These are phyloP conservation scores for Myotis yumanensis DNA, from an alignment of 2,113 vertebrate genomes.

Conservation along the genomic window DNA sequence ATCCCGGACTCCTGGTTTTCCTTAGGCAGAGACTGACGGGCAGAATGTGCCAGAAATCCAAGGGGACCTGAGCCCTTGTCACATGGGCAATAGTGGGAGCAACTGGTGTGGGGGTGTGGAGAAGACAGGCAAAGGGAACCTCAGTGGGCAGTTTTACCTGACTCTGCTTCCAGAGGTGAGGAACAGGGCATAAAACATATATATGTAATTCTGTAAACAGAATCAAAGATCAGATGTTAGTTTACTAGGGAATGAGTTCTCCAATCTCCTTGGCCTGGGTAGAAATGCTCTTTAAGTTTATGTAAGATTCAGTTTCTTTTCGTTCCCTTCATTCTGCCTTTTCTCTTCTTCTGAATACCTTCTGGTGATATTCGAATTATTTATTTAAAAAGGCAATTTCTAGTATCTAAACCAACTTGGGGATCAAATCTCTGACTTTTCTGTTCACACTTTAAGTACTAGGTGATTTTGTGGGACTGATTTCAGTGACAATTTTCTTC, in stretches of 20 bases:
- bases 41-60: neutral
- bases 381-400: conserved; percentile 31
- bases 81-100: neutral
- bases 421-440: neutral
- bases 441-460: neutral
- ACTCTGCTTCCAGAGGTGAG: neutral
- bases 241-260: neutral
- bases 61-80: neutral
- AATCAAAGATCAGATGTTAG: neutral
- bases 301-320: neutral
- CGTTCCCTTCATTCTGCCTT: neutral
- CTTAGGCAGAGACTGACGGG: neutral
- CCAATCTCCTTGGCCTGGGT: neutral
- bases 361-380: conserved; percentile 33
- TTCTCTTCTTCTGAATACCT: neutral
- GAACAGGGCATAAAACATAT: neutral
- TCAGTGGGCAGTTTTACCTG: neutral
- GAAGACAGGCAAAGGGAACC: neutral
- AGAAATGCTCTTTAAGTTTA: neutral
- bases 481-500: neutral
- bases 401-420: neutral
- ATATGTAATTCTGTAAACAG: neutral
- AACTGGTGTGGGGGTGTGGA: neutral
- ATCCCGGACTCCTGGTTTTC: neutral
- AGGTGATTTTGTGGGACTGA: neutral